These are phyloP conservation scores for Xyliphius kryptos DNA, from an alignment of 2,113 vertebrate species.

Conservation along the genomic window DNA sequence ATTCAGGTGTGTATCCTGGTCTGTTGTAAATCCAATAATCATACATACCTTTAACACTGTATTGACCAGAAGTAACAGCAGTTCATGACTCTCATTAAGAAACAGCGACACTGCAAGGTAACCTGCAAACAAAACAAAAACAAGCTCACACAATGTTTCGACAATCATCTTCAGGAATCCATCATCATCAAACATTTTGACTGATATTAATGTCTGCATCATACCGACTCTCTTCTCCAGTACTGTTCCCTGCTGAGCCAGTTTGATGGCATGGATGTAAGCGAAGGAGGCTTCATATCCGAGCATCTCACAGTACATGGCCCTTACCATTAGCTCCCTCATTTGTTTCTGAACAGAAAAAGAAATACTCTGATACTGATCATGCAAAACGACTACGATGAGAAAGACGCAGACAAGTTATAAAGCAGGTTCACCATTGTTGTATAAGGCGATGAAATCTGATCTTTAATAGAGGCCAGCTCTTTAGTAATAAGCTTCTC, in stretches of 20 bases:
- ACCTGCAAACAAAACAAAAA: slow-evolving; percentile 59
- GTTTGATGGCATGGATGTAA: slow-evolving; percentile 95
- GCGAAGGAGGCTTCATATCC: slow-evolving; percentile 91
- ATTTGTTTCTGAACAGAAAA: slow-evolving; percentile 94
- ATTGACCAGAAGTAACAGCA: slow-evolving; percentile 90
- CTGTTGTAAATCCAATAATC: no score
- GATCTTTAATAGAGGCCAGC: slow-evolving; percentile 76
- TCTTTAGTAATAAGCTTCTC: slow-evolving; percentile 91
- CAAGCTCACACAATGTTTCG: no score
- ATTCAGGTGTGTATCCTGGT: no score
- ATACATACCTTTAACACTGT: slow-evolving; percentile 98
- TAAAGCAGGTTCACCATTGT: no score
- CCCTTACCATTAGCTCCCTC: slow-evolving; percentile 94
- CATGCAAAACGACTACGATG: no score
- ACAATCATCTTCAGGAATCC: no score
- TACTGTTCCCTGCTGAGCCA: slow-evolving; percentile 89
- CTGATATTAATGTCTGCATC: no score
- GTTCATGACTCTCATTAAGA: slow-evolving; percentile 86
- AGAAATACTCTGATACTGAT: no score
- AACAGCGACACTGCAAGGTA: slow-evolving; percentile 93
- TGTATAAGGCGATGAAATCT: slow-evolving; percentile 82
- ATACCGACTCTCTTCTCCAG: slow-evolving; percentile 96
- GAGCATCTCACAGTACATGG: slow-evolving; percentile 97
- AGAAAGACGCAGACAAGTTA: no score
- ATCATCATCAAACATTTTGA: no score